phyloP scores from a whole-genome alignment of 2,113 vertebrate species.

The Lates calcarifer region DNA sequence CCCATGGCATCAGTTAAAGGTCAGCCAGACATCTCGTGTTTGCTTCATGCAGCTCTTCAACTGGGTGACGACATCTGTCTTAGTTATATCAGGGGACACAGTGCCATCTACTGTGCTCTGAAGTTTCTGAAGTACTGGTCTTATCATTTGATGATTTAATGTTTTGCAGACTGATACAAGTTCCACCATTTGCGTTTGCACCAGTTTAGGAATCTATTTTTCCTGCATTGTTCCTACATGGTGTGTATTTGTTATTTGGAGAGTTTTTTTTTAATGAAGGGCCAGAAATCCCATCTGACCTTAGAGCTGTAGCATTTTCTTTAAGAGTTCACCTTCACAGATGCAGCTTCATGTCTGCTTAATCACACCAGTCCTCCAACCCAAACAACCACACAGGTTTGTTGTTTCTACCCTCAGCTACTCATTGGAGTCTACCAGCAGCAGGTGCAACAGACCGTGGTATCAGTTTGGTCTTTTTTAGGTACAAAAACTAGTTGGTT shows the following conservation, averaged over 20 bases:
- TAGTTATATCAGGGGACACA: background rate
- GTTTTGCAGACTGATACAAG: background rate
- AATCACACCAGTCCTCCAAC: no score
- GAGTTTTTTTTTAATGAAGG: background rate
- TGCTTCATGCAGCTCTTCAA: conserved; percentile 4
- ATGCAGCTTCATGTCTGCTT: no score
- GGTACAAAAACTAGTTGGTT: no score
- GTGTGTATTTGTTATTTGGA: background rate
- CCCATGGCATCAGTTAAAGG: conserved; percentile 44
- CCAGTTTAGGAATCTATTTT: background rate
- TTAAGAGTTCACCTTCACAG: no score
- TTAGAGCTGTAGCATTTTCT: no score
- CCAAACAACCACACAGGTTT: no score
- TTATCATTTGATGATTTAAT: background rate
- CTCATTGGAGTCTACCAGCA: no score
- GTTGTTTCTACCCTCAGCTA: no score
- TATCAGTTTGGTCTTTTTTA: no score
- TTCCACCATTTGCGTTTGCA: background rate
- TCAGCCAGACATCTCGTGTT: conserved; percentile 35
- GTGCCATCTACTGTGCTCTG: conserved; percentile 49
- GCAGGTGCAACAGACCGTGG: no score
- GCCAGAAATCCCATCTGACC: no score
- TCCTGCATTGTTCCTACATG: background rate
- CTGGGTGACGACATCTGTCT: background rate
- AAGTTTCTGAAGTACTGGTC: background rate